Conservation (phyloP, 2,797 vertebrate genomes). For the Sebastes elongatus region DNA sequence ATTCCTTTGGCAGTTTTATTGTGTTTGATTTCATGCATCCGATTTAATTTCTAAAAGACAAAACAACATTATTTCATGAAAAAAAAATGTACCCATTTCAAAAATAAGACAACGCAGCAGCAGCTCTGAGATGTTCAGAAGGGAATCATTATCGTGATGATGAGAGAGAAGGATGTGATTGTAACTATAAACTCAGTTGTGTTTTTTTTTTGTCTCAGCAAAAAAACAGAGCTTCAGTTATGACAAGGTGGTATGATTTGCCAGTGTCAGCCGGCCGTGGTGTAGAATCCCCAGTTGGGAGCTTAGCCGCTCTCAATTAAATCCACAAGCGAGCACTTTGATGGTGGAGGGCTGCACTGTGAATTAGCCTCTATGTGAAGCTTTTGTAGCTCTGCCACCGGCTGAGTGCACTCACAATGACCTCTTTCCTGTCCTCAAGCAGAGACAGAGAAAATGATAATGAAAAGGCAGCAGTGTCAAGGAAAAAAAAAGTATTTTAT, state of each 20-base stretch:
- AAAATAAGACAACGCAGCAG: background rate
- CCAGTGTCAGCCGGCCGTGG: slow-evolving; percentile 63
- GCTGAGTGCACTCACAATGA: slow-evolving; percentile 70
- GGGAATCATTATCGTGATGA: slow-evolving; percentile 49
- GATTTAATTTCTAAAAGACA: background rate
- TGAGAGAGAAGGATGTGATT: slow-evolving; percentile 45
- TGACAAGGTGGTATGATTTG: slow-evolving; percentile 65
- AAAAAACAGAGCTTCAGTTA: slow-evolving; percentile 50
- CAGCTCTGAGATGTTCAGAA: slow-evolving; percentile 23
- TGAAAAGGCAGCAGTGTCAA: slow-evolving; percentile 47
- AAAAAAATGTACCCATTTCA: background rate
- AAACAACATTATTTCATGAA: background rate
- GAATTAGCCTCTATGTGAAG: slow-evolving; percentile 69
- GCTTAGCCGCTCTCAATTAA: slow-evolving; percentile 75
- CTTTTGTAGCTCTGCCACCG: slow-evolving; percentile 61
- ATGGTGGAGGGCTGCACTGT: slow-evolving; percentile 63
- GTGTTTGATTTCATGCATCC: background rate
- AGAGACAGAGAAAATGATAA: slow-evolving; percentile 45
- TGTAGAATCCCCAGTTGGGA: slow-evolving; percentile 66
- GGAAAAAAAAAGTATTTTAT: slow-evolving; percentile 17
- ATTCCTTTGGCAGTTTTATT: background rate
- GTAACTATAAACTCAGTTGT: slow-evolving; percentile 33
- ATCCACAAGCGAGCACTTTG: slow-evolving; percentile 71
- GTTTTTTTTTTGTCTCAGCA: slow-evolving; percentile 64
- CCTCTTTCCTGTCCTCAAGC: slow-evolving; percentile 61